Base-by-base conservation (phyloP, 2,797 vertebrate species). In the Enteromius treurensis region DNA sequence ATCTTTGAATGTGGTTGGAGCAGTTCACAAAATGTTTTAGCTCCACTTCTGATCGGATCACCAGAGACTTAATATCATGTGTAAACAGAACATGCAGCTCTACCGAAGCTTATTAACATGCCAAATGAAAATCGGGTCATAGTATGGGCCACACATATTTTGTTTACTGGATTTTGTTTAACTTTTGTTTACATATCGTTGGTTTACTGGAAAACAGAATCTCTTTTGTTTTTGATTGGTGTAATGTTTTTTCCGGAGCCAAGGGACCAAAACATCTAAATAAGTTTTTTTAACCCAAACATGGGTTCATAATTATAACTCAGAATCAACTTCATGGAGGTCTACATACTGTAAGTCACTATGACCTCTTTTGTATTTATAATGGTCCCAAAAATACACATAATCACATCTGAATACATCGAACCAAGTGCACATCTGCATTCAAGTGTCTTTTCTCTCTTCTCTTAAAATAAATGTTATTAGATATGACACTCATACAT, bases 211-310 rank as follows among this genome's bases (percentile, higher is more conserved):
- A 81, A 60, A 73, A 60, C 37, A 64, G 29, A 81, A 81, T 73
- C 53, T 73, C 68, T 81, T 73, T 70, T 65, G 82, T 84, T 71
- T 84, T 77, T 74, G 34, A 65, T 71, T 79, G 45, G 70, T 78
- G 45, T 51, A 42, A 53, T 79, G 76, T 79, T 58, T 69, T 68
- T 69, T 70, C 51, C 7, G 8, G 13, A 74, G 29, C 13, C 29
- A 71, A 73, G 14, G 79, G 69, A 81, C 42, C 42, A 73, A 47
- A 81, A 62, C 79, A 62, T 80, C 67, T 45, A 69, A 70, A 58
- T 70, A 32, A 3, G 40, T 80, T 69, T 70, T 65, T 71, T 77
- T 60, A 15, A 80, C 55, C 68, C 68, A 80, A 80, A 71, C 68
- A 80, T 45, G 19, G 69, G 19, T 49, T 62, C 15, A 9, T 10